A percentile compares a stretch with the other conserved stretches of the same genome.
phyloP scores from a whole-genome alignment of 1,140 invertebrate genomes.

The Magallana ariakensis region DNA sequence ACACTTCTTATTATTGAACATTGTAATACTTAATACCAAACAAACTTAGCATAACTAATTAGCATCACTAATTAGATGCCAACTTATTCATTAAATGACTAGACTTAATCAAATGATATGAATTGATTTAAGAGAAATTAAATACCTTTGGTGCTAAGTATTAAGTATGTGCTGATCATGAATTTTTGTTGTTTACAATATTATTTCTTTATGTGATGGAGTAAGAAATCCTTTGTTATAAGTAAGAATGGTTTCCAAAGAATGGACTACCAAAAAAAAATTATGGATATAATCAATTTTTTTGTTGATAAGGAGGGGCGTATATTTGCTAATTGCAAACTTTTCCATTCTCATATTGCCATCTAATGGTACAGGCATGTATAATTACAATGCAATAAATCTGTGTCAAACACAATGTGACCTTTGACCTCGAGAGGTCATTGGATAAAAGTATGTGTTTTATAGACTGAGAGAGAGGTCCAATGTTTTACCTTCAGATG shows the following conservation, averaged over 20 bases:
- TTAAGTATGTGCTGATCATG: conserved; percentile 20
- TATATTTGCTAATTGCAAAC: background rate
- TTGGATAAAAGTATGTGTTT: no score
- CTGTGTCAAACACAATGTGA: conserved; percentile 11
- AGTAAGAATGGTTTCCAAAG: background rate
- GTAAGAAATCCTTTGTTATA: conserved; percentile 21
- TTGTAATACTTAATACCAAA: no score
- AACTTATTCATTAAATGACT: background rate
- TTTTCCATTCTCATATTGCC: background rate
- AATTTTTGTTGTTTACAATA: background rate
- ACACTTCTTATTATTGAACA: no score
- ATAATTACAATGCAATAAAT: background rate
- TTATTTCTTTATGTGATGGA: background rate
- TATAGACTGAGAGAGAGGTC: background rate
- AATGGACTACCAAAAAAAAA: background rate
- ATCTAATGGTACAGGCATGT: conserved; percentile 13
- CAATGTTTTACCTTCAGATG: background rate
- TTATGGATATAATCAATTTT: background rate
- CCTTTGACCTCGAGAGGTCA: background rate
- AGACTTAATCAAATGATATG: background rate
- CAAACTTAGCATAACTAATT: no score
- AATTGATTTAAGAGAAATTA: background rate
- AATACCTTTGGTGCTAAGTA: background rate
- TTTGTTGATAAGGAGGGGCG: background rate
- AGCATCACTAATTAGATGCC: background rate